A percentile compares a stretch with the other conserved stretches of the same genome.
phyloP scores from a whole-genome alignment of 2,113 vertebrate genomes.

The Oncorhynchus gorbuscha region DNA sequence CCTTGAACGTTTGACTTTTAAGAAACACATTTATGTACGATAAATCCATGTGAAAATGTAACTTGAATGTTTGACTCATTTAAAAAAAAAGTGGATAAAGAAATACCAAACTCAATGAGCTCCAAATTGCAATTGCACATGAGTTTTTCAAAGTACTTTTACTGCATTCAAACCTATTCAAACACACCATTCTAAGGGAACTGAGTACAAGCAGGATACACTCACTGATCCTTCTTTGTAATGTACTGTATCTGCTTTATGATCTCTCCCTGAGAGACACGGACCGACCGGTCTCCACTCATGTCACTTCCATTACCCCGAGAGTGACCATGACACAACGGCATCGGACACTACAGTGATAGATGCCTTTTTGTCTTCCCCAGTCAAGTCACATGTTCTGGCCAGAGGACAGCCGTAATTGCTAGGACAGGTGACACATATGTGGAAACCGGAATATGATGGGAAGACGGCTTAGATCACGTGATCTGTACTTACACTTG shows the following conservation, averaged over 20 bases:
- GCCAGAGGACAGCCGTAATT: conserved; percentile 51
- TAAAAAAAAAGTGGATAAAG: too few species aligned
- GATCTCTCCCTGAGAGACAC: neutral
- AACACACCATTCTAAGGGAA: too few species aligned
- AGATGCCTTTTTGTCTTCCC: conserved; percentile 60
- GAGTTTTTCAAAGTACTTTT: too few species aligned
- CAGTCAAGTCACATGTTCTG: conserved; percentile 49
- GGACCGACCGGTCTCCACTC: conserved; percentile 35
- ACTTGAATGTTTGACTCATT: too few species aligned
- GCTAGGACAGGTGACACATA: conserved; percentile 67
- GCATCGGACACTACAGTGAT: conserved; percentile 45
- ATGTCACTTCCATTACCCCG: conserved; percentile 52
- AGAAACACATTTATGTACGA: too few species aligned
- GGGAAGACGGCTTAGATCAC: conserved; percentile 45
- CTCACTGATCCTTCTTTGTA: conserved; percentile 1
- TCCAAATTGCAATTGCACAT: too few species aligned
- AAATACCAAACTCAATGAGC: neutral
- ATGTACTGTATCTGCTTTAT: conserved; percentile 13
- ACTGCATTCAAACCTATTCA: too few species aligned
- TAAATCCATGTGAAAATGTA: too few species aligned
- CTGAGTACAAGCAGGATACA: too few species aligned
- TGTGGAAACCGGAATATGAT: conserved; percentile 65
- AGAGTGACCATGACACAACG: conserved; percentile 39
- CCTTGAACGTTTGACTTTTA: too few species aligned
- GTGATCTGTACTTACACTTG: conserved; percentile 53